Conservation (phyloP, 2,888 invertebrate genomes). For the Odontothrips loti region DNA sequence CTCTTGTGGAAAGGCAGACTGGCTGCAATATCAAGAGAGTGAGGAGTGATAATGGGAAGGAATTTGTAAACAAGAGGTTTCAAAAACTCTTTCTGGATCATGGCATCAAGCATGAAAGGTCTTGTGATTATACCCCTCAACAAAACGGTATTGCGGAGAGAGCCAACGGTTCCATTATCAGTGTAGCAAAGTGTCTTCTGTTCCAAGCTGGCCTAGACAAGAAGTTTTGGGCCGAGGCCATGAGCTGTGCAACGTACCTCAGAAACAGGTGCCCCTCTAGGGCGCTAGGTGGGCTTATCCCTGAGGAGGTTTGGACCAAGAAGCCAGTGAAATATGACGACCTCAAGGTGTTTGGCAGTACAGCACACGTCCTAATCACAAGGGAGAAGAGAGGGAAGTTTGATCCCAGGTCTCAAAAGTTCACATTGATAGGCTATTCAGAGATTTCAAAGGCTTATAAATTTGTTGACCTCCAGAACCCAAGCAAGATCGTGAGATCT, state of each 20-base stretch:
- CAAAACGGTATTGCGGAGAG: too few species aligned
- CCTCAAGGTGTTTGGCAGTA: conserved; percentile 22
- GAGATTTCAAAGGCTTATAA: conserved; percentile 37
- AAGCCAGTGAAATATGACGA: neutral
- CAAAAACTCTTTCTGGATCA: too few species aligned
- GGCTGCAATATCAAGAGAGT: neutral
- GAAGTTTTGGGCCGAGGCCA: conserved; percentile 43
- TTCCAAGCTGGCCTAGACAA: conserved; percentile 40
- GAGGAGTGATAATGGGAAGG: too few species aligned
- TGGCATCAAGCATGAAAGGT: too few species aligned
- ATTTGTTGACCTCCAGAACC: conserved; percentile 39
- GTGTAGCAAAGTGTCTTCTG: neutral
- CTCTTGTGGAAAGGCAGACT: neutral
- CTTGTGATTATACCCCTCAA: too few species aligned
- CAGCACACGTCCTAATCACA: neutral
- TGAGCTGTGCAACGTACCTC: conserved; percentile 29
- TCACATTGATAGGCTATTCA: conserved; percentile 29
- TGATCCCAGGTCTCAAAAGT: neutral
- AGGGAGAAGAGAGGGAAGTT: neutral
- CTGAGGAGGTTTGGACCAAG: neutral
- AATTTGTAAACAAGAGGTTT: too few species aligned
- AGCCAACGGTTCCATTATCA: neutral
- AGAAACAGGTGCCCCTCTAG: conserved; percentile 2
- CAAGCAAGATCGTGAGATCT: conserved; percentile 36
- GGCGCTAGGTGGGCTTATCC: neutral